phyloP scores from a whole-genome alignment of 2,113 vertebrate species.

The Gnathonemus echidnorhynchus region DNA sequence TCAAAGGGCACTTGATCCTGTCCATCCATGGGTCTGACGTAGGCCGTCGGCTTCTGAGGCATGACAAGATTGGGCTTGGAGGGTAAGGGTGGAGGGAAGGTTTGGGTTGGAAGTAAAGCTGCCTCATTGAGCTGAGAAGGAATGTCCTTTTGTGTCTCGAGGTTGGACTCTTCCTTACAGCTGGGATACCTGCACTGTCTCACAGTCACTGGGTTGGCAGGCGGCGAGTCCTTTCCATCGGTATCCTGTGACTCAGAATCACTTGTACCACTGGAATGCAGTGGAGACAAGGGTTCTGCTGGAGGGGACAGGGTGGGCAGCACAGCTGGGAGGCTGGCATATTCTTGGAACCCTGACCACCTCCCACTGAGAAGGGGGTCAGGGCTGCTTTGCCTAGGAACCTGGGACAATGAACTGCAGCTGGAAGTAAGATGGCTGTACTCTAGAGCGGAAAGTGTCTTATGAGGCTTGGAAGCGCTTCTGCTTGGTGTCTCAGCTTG shows the following conservation, averaged over 20 bases:
- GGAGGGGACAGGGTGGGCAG: constrained; percentile 50
- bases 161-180: constrained; percentile 41
- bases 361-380: constrained; percentile 42
- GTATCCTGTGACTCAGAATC: constrained; percentile 51
- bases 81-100: constrained; percentile 69
- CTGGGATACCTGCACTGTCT: constrained; percentile 28
- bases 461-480: constrained; percentile 47
- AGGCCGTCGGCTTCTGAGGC: constrained; percentile 88
- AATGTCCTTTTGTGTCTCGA: constrained; percentile 49
- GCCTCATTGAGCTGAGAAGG: constrained; percentile 48
- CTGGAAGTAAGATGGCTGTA: constrained; percentile 42
- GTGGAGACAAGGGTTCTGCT: constrained; percentile 50
- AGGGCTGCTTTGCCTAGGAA: constrained; percentile 39
- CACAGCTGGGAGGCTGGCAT: constrained; percentile 29
- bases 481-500: constrained; percentile 36
- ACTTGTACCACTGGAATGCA: constrained; percentile 68
- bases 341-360: constrained; percentile 38
- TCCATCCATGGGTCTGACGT: constrained; percentile 90
- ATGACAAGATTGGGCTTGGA: constrained; percentile 68
- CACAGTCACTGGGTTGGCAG: constrained; percentile 29
- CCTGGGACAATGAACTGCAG: constrained; percentile 24
- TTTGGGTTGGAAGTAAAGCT: constrained; percentile 64
- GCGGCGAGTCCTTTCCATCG: constrained; percentile 31
- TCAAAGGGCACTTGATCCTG: constrained; percentile 77
- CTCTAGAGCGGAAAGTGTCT: constrained; percentile 32